Base-by-base conservation (phyloP, 2,113 vertebrate genomes). In the Copsychus sechellarum region DNA sequence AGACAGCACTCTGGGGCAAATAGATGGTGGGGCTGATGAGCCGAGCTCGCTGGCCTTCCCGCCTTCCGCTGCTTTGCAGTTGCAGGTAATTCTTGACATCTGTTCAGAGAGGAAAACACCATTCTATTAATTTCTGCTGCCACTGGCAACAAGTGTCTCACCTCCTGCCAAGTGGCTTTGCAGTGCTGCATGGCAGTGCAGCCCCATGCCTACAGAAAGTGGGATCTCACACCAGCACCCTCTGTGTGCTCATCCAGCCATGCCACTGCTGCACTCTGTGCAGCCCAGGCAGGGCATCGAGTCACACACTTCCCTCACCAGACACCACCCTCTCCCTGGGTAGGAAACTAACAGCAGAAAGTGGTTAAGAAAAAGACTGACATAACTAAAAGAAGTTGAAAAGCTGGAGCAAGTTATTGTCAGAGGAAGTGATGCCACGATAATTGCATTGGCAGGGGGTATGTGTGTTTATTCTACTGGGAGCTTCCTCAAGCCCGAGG, bases 1-100 rank as follows among this genome's bases (percentile, higher is more conserved):
- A 99, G 84, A 99, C 98, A 1, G 98, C 98, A 6, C 98, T 99
- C 10, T 83, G 97, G 36, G 98, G 98, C 33, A 99, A 98, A 70
- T 97, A 98, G 82, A 99, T 98, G 9, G 97, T 94, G 0, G 99
- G 99, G 96, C 99, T 99, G 97, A 99, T 95, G 88, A 99, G 98
- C 11, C 99, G 97, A 6, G 98, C 99, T 17, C 97, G 98, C 95
- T 98, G 98, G 17, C 98, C 98, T 95, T 98, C 98, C 61, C 97
- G 97, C 94, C 98, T 98, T 67, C 97, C 94, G 0, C 98, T 98
- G 14, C 98, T 99, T 53, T 99, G 99, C 62, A 99, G 96, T 78
- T 96, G 95, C 94, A 99, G 97, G 97, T 99, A 99, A 86, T 97
- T 98, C 78, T 97, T 98, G 53, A 98, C 97, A 56, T 98, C 99